Evolutionary conservation across 2,888 invertebrate species (phyloP).

Genomic region (Phytoseiulus persimilis): DNA sequence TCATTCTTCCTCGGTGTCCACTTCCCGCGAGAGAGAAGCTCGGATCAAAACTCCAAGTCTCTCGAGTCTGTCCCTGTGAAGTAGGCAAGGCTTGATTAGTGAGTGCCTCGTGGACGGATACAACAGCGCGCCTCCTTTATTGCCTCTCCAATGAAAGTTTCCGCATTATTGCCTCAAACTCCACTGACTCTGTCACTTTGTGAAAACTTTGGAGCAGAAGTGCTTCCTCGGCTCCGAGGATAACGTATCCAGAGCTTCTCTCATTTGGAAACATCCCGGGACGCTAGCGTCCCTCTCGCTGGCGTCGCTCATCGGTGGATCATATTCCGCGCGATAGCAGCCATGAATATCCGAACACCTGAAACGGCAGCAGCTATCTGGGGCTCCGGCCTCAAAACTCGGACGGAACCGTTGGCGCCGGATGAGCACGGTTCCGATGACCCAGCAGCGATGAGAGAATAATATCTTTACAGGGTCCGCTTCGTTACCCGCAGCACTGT

Average conservation of each 20-base stretch:
- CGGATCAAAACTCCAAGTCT: no score
- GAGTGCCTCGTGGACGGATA: not conserved
- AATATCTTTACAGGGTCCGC: no score
- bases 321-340: not conserved
- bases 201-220: not conserved
- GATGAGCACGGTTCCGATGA: no score
- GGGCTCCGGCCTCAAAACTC: not conserved
- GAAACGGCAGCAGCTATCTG: not conserved
- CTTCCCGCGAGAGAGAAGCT: no score
- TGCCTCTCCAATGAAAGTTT: not conserved
- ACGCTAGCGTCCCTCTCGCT: not conserved
- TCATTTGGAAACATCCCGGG: not conserved
- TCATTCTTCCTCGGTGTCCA: no score
- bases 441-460: not conserved
- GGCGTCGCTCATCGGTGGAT: not conserved
- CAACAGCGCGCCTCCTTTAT: not conserved
- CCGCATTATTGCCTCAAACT: not conserved
- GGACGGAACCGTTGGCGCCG: not conserved
- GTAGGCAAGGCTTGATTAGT: no score
- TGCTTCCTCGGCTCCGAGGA: not conserved
- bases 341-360: not conserved
- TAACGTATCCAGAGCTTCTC: not conserved
- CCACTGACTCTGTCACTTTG: not conserved
- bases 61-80: no score
- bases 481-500: no score